These are phyloP conservation scores for Apis cerana DNA, from an alignment of 1,140 invertebrate genomes.

Conservation along the genomic window DNA sequence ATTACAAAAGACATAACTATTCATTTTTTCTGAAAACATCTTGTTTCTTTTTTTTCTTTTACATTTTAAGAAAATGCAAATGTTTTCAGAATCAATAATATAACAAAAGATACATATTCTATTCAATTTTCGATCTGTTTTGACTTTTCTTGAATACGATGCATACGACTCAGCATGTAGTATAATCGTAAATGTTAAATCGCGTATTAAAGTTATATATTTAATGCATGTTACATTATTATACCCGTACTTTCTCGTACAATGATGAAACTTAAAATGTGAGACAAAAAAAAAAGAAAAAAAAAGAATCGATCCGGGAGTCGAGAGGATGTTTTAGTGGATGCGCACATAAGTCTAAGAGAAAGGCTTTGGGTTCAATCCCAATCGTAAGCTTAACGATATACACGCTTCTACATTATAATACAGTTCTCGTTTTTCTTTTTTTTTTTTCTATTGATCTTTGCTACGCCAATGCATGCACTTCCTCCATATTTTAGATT, in stretches of 20 bases:
- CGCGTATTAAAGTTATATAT: constrained; percentile 20
- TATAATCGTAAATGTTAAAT: not conserved
- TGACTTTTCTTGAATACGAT: not conserved
- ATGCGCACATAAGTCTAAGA: constrained; percentile 56
- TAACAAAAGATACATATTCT: not conserved
- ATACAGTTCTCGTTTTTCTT: constrained; percentile 39
- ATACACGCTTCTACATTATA: constrained; percentile 57
- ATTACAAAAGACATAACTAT: not conserved
- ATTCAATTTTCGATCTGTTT: too few relatives aligned
- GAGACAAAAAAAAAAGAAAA: not conserved
- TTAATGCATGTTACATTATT: constrained; percentile 12
- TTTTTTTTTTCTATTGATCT: not conserved
- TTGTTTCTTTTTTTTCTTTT: not conserved
- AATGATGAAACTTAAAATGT: constrained; percentile 3
- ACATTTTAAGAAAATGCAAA: not conserved
- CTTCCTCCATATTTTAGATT: not conserved
- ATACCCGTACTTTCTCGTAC: constrained; percentile 38
- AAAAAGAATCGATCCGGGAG: constrained; percentile 26
- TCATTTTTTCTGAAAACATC: not conserved
- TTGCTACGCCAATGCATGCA: constrained; percentile 5
- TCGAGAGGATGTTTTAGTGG: constrained; percentile 41
- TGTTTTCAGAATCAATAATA: not conserved
- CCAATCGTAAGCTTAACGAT: constrained; percentile 58
- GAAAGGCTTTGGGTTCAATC: constrained; percentile 56
- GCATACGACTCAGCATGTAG: not conserved